These are phyloP conservation scores for Littorina saxatilis DNA, from an alignment of 1,140 invertebrate species.

Conservation along the genomic window DNA sequence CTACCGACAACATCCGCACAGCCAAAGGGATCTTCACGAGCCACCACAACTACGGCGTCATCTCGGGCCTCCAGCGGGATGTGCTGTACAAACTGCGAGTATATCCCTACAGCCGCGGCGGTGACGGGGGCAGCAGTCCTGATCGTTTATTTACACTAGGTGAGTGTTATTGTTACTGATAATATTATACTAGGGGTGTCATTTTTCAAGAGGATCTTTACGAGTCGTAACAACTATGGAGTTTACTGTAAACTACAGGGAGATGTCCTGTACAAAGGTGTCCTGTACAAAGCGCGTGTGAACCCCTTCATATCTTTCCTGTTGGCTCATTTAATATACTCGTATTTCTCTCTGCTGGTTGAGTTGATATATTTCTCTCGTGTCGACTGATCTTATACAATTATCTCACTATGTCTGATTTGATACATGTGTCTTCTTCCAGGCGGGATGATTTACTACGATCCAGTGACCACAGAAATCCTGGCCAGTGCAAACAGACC, in stretches of 20 bases:
- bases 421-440: neutral
- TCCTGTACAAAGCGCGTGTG: too few species aligned
- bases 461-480: constrained; percentile 23
- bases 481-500: neutral
- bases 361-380: too few species aligned
- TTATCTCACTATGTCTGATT: too few species aligned
- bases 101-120: constrained; percentile 52
- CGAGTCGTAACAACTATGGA: constrained; percentile 42
- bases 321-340: too few species aligned
- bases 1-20: constrained; percentile 36
- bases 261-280: constrained; percentile 53
- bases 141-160: constrained; percentile 61
- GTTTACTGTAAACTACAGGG: constrained; percentile 54
- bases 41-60: constrained; percentile 44
- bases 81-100: constrained; percentile 58
- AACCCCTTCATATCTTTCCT: too few species aligned
- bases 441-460: constrained; percentile 23
- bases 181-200: neutral
- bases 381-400: too few species aligned
- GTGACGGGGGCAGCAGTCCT: constrained; percentile 59
- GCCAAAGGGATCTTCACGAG: constrained; percentile 39
- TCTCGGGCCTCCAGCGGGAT: constrained; percentile 52
- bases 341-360: too few species aligned
- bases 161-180: neutral
- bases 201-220: constrained; percentile 25